Percentiles rank a stretch among this genome's conserved stretches.
Conservation (phyloP, 2,113 vertebrate species). For the Chascanopsetta lugubris region DNA sequence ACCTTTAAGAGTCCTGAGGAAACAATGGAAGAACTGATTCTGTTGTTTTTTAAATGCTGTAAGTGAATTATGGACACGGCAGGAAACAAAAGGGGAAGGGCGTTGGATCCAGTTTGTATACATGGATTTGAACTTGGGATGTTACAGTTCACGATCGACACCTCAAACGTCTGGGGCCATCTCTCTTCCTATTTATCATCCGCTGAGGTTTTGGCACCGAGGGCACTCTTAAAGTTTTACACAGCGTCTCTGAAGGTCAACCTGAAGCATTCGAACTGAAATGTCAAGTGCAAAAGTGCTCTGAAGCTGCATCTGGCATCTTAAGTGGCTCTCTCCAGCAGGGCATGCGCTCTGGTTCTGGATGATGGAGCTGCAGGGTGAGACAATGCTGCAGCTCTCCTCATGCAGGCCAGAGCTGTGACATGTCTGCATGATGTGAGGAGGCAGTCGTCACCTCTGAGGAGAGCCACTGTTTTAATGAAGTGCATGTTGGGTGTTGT, state of each 20-base stretch:
- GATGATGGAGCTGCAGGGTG: neutral
- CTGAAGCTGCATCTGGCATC: slow-evolving; percentile 1
- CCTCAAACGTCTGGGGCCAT: neutral
- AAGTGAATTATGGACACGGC: neutral
- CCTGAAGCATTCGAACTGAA: neutral
- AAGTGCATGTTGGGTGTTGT: neutral
- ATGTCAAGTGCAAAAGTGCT: neutral
- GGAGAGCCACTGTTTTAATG: neutral
- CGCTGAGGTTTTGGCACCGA: neutral
- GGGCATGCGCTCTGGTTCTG: too few species aligned
- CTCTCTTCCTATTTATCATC: neutral
- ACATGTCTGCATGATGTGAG: neutral
- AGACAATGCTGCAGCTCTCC: neutral
- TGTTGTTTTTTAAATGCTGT: neutral
- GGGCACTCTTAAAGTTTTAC: neutral
- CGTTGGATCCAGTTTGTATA: neutral
- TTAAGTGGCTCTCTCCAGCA: neutral
- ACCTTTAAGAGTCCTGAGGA: too few species aligned
- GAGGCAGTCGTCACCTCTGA: neutral
- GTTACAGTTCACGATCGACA: too few species aligned
- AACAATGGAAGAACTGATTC: neutral
- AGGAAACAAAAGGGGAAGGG: neutral
- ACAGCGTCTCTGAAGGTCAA: neutral
- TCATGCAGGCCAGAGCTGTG: neutral
- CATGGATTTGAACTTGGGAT: neutral